Base-by-base conservation (phyloP, 2,888 invertebrate species). In the Rotaria magnacalcarata region DNA sequence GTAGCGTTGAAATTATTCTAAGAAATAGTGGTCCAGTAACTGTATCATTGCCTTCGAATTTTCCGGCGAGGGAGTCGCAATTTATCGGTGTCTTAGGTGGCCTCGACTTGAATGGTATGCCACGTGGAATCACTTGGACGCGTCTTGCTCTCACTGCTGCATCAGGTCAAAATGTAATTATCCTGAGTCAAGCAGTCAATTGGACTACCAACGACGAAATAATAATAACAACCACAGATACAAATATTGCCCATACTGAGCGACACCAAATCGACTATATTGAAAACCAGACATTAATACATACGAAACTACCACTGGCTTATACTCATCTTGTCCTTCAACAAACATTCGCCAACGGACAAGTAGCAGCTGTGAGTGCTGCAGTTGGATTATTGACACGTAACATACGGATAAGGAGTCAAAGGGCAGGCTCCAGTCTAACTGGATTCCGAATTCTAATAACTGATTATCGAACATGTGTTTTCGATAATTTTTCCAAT, bases 381-480 rank as follows among this genome's bases (percentile, higher is more conserved):
- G 84, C 74, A 50, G 86, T 86, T 27, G 86, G 84, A n/a, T 34
- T 84, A 27, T 85, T 86, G 24, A 84, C 67, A 34, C 47, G 86
- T 67, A 84, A 86, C n/a, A 54, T 86, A 21, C 74, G 75, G 21
- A 85, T 86, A 43, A 80, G 56, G 21, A n/a, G 85, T 67, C 19
- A 54, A 24, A 27, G n/a, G 80, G 52, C 60, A 50, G 85, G 54
- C 58, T n/a, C 84, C 27, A 85, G 87, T 19, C 88, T 89, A 10
- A 89, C 88, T 84, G 90, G 90, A 21, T 89, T 89, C 6, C 87
- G 89, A 21, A 88, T 90, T 2, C 34, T 90, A 11, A 89, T 89
- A 8, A 89, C 89, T 5, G 87, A 88, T 6, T 87, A 89, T n/a
- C 87, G 85, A 34, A 85, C 84, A 50, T 11, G 21, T 58, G 74